Base-by-base conservation (phyloP, 2,797 vertebrate species). In the Knipowitschia caucasica region DNA sequence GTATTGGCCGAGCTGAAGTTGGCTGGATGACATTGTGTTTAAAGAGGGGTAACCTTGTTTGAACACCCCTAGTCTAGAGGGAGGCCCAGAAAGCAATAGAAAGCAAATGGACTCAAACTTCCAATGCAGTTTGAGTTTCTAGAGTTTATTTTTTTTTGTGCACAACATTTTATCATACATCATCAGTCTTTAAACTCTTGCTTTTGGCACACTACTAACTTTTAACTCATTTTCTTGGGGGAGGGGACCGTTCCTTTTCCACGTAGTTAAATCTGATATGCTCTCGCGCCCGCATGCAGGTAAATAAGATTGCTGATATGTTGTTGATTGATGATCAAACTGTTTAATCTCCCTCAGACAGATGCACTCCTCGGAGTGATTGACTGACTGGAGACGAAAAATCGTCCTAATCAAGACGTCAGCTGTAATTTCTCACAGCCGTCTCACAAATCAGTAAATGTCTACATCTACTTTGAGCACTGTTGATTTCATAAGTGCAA, bases 321-420 rank as follows among this genome's bases (percentile, higher is more conserved):
- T 33, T 54, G 46, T 56, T 80, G 62, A 68, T 47, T 25, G 44
- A 74, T 70, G 66, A 80, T 72, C 53, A 68, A 72, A 67, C 77
- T 64, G 51, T 75, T 84, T 65, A 73, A 72, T 67, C 62, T 65
- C 38, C 50, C 24, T 25, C 40, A 24, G 15, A 63, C 69, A 68
- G 69, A 75, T 69, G 56, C 43, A 3, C 60, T 27, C 34, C 64
- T 58, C 58, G 52, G 69, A 59, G 69, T 82, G 78, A 83, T 69
- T 65, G 73, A 75, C 59, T 62, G 64, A 56, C 59, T 61, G 24
- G 29, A 61, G 69, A 75, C 4, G n/a, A 75, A 73, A 47, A 71
- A 67, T 74, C 65, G 50, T 33, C 54, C 45, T 58, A 47, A 77
- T 77, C 72, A 72, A 84, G 56, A 82, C 56, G 59, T 71, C 70